Base-by-base conservation (phyloP, 2,888 invertebrate genomes). In the Nasonia oneida region DNA sequence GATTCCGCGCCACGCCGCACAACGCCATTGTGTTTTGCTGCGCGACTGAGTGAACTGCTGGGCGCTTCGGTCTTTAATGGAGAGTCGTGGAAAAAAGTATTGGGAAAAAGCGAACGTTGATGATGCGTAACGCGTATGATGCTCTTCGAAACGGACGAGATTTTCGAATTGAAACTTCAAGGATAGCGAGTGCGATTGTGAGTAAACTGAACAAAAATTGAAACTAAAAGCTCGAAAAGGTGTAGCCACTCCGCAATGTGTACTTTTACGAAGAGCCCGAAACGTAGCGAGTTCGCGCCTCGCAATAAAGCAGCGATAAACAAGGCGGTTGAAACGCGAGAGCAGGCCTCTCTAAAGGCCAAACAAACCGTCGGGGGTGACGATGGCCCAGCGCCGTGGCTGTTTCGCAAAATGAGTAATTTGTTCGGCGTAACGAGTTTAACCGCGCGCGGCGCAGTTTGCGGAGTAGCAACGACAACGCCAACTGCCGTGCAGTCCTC, bases 361-460 rank as follows among this genome's bases (percentile, higher is more conserved):
- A 79, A 79, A 82, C 79, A 79, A 85, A 67, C 78, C 29, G 10
- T 10, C 12, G 70, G 57, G 53, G 37, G 42, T 57, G 15, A 23
- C n/a, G 64, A 39, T 6, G 15, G 33, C 18, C 2, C 67, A n/a
- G 33, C 64, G n/a, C 64, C 57, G 61, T 50, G 84, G 53, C 78
- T 75, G 81, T 83, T 80, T 79, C 76, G 61, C 74, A 67, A 87
- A 87, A 87, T 85, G 85, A 87, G 85, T 81, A 87, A 87, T 87
- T 85, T 85, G 83, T 70, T 50, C 76, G 77, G 78, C 67, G 83
- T 87, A 85, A 87, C 77, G 85, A 87, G 83, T 83, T 87, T 83
- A 87, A 87, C 87, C 87, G 67, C 73, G 73, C 67, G 67, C 84
- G 39, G 77, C 75, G 84, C 83, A 87, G 81, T 85, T 87, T 85